Percentiles rank a stretch among this genome's conserved stretches.
These are phyloP conservation scores for Phyllotis vaccarum DNA, from an alignment of 2,797 vertebrate genomes.

Conservation along the genomic window DNA sequence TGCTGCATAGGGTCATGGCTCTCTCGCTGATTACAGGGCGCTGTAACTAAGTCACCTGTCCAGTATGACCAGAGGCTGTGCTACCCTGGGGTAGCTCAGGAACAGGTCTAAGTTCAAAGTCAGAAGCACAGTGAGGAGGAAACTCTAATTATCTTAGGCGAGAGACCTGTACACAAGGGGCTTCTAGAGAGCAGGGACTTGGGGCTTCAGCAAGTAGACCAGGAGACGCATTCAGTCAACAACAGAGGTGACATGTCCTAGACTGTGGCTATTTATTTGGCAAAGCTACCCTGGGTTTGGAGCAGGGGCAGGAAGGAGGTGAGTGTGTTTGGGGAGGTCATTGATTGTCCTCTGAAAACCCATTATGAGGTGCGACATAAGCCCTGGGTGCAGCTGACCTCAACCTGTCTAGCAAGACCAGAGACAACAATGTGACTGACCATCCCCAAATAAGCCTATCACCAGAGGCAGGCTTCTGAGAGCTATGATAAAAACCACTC, in stretches of 20 bases:
- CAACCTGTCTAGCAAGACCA: neutral
- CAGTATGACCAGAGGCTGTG: neutral
- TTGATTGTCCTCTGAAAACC: neutral
- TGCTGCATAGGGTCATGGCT: neutral
- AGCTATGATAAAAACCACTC: neutral
- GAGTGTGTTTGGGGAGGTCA: neutral
- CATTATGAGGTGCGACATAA: too few relatives aligned
- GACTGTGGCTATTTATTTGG: neutral
- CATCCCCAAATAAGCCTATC: neutral
- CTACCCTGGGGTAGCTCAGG: neutral
- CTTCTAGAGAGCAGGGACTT: neutral
- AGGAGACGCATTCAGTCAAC: neutral
- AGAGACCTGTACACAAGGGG: neutral
- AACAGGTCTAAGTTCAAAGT: neutral
- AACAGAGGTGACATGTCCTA: neutral
- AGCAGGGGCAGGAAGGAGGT: too few relatives aligned
- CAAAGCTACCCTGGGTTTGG: neutral
- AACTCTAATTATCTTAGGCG: neutral
- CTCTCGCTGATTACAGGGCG: neutral
- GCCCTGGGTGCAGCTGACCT: too few relatives aligned
- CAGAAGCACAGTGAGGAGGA: neutral
- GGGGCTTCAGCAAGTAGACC: neutral
- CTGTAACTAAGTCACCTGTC: too few relatives aligned
- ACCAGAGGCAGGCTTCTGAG: neutral
- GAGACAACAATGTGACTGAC: neutral